These are phyloP conservation scores for Tricholaema leucomelas DNA, from an alignment of 2,113 vertebrate genomes.

Conservation along the genomic window DNA sequence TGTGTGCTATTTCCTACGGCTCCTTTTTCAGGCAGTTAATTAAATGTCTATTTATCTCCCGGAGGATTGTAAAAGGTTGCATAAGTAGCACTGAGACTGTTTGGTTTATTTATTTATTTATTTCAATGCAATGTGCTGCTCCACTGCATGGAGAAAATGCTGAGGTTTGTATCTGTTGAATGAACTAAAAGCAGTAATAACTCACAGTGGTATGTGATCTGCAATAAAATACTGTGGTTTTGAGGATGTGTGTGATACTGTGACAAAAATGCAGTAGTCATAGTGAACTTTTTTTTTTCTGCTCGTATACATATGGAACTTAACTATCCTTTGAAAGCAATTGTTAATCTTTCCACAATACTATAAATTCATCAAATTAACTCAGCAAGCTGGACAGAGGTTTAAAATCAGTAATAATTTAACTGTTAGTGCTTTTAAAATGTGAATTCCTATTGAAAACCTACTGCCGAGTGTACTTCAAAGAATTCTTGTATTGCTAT, in stretches of 20 bases:
- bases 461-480: background rate
- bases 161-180: background rate
- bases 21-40: background rate
- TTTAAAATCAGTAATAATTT: conserved; percentile 33
- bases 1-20: background rate
- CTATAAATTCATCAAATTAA: conserved; percentile 5
- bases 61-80: background rate
- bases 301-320: background rate
- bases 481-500: background rate
- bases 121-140: background rate
- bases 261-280: background rate
- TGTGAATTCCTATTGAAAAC: background rate
- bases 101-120: too few species aligned
- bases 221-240: background rate
- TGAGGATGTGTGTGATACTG: background rate
- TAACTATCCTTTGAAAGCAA: background rate
- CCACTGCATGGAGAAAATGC: background rate
- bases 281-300: background rate
- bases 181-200: background rate
- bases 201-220: background rate
- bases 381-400: background rate
- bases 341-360: background rate
- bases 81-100: background rate
- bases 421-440: background rate
- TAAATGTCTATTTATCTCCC: background rate